Evolutionary conservation across 2,113 vertebrate species (phyloP), one percentile per base, ranked within the genome.

Genomic region (Eonycteris spelaea): DNA sequence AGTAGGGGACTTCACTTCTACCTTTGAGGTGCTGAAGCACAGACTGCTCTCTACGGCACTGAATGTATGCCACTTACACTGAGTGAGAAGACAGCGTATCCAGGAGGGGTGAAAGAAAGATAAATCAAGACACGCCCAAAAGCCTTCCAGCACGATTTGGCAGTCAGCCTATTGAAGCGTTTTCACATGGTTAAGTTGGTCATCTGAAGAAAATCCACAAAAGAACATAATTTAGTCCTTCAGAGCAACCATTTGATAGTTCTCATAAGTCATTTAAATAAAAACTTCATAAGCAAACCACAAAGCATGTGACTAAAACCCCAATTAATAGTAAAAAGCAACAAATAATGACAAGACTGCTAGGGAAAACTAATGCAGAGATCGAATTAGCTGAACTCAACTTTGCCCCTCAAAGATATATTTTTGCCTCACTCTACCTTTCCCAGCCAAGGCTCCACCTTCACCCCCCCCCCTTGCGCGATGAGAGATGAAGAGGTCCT

Each of bases 321-420:
- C 15, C 86, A 97, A 91, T 93, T 91, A 93, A 84, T 30, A 94
- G 53, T 85, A 91, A 94, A 97, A 97, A 78, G 30, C n/a, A 96
- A 90, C 45, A 73, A 93, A 85, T 71, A 67, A 71, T 48, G 57
- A 78, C 71, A 82, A 74, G 67, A 84, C 67, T 19, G 30, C 45
- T 89, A 68, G 0, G 16, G 67, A 61, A 83, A 96, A 79, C 59
- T 82, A 90, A 4, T 75, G 16, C 53, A 73, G n/a, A 86, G 35
- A 68, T 35, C 40, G 86, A 61, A 93, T 63, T 57, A 78, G 30
- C 18, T 61, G 55, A 83, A 68, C 1, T 1, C 22, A 68, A 89
- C 74, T 90, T 55, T n/a, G 63, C 21, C 61, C 71, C 11, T 53
- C 78, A 73, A 40, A 89, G 71, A 59, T 4, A 45, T 10, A 5